Percentiles rank a stretch among this genome's conserved stretches.
Conservation (phyloP, 1,140 invertebrate species). For the Zaprionus taronus region DNA sequence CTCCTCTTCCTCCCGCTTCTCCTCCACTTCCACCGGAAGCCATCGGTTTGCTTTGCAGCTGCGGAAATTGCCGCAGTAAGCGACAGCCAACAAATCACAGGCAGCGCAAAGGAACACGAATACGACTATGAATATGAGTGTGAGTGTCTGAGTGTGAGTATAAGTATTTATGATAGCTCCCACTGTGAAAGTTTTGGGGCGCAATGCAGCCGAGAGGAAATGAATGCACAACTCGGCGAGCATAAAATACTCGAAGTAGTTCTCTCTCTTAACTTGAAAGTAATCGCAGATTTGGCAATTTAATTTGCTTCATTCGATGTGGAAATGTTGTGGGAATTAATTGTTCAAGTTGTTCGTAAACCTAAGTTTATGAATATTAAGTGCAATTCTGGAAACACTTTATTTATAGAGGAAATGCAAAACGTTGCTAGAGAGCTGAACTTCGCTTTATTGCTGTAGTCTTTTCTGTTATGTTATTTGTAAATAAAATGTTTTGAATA, state of each 20-base stretch:
- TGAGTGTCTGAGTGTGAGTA: background rate
- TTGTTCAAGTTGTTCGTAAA: background rate
- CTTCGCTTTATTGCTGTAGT: too few species aligned
- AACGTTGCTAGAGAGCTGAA: too few species aligned
- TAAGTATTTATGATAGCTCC: constrained; percentile 21
- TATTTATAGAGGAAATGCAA: background rate
- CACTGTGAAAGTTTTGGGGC: background rate
- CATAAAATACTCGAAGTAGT: background rate
- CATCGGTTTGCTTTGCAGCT: constrained; percentile 35
- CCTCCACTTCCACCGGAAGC: constrained; percentile 25
- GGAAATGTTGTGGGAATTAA: constrained; percentile 3
- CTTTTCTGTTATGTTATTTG: too few species aligned
- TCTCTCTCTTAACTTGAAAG: background rate
- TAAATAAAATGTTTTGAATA: too few species aligned
- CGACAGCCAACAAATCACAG: constrained; percentile 38
- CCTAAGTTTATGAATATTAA: background rate
- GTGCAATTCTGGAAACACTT: background rate
- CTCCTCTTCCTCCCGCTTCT: background rate
- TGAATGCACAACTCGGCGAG: constrained; percentile 19
- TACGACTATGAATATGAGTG: constrained; percentile 16
- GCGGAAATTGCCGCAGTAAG: constrained; percentile 47
- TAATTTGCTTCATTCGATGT: constrained; percentile 1
- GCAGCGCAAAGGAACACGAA: constrained; percentile 8
- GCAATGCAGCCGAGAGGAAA: constrained; percentile 27
- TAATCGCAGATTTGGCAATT: constrained; percentile 7